Evolutionary conservation across 2,797 vertebrate species (phyloP), one percentile per base, ranked within the genome.

Genomic region (Sebastes itinus): DNA sequence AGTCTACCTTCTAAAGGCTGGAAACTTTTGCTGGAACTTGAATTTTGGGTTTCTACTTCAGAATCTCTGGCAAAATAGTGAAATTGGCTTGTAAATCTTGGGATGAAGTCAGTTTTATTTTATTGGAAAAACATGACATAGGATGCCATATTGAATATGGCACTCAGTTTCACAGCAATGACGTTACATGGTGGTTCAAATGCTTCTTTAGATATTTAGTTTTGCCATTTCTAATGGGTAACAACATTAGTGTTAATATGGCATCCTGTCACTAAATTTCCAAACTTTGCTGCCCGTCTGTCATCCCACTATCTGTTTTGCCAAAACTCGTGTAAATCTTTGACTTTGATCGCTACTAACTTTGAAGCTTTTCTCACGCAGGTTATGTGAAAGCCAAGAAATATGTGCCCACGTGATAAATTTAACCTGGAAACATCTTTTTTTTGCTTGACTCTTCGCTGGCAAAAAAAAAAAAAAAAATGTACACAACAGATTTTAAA

Each of bases 341-440:
- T 81, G 85, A 71, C 82, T 87, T 60, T 85, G 74, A 63, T 54
- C 23, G 33, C 80, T 58, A 81, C 83, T 89, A 89, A 91, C 80
- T 63, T 72, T 64, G 75, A 80, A 78, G 84, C 89, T 91, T 88
- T 61, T 78, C 56, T 88, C 75, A 74, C 13, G 10, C 84, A 92
- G 88, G 88, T 86, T 81, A 67, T 62, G 42, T 85, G 60, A 28
- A 30, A 75, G 23, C 12, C 4, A 30, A 63, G 59, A 76, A 82
- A 82, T 49, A 16, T 60, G 14, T 49, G 38, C 23, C 28, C 46
- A 76, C 16, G 2, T 78, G 81, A 52, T 67, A 32, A 55, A 65
- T 32, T 23, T 63, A 25, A 78, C 59, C 60, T 23, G 38, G 20
- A 82, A 78, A 66, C 14, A 5, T 68, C 35, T 54, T 52, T 46